Percentiles rank a stretch among this genome's conserved stretches.
Evolutionary conservation across 92 coral and sea anemone species (phyloP).

Genomic region (Umimayanthus kanabou): DNA sequence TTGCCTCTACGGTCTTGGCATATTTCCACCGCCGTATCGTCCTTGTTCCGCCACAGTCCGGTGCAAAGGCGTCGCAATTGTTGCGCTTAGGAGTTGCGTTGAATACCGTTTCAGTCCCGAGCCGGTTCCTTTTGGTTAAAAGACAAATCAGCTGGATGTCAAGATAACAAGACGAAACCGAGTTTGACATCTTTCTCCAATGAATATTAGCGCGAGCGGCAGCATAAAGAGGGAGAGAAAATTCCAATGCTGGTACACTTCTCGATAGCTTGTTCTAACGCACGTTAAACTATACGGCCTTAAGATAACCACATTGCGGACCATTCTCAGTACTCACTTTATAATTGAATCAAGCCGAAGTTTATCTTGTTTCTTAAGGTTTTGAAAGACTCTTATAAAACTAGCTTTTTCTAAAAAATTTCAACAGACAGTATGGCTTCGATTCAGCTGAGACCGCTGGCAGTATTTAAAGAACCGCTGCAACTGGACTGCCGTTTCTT

Average conservation of each 20-base stretch:
- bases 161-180: not conserved
- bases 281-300: too few relatives aligned
- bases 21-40: not conserved
- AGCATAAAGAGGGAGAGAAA: not conserved
- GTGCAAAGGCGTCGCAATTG: conserved; percentile 15
- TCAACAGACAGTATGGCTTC: too few relatives aligned
- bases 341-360: too few relatives aligned
- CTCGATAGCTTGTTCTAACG: too few relatives aligned
- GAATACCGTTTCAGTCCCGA: not conserved
- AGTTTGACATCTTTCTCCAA: not conserved
- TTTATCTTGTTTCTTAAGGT: too few relatives aligned
- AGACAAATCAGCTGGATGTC: conserved; percentile 1
- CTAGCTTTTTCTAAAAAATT: too few relatives aligned
- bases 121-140: not conserved
- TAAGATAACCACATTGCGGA: too few relatives aligned
- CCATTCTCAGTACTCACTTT: too few relatives aligned
- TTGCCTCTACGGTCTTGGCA: not conserved
- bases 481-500: not conserved
- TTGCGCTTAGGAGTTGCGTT: not conserved
- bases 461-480: not conserved
- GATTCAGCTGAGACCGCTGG: not conserved
- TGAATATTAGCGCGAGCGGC: not conserved
- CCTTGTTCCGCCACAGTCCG: not conserved
- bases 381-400: too few relatives aligned
- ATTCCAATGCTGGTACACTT: too few relatives aligned